Base-by-base conservation (phyloP, 2,113 vertebrate genomes). In the Nipponia nippon region DNA sequence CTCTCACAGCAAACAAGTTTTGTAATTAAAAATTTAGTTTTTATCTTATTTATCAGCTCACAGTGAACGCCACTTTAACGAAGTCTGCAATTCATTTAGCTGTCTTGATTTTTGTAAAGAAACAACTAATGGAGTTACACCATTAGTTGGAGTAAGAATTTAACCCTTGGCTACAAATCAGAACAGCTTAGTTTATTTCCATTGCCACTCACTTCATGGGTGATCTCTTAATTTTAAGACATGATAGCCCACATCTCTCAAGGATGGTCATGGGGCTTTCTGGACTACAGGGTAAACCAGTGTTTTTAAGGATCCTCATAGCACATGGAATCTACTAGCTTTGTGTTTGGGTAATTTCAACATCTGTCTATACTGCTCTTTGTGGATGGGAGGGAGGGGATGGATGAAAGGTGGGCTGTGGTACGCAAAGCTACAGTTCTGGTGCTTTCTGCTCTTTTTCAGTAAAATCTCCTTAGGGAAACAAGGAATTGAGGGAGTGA, bases 261-360 rank as follows among this genome's bases (percentile, higher is more conserved):
- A 83, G 22, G 11, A 50, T 0, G 0, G 30, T 47, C 69, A 36
- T 3, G 6, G 44, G 6, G 3, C 22, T 83, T 86, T 47, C 17
- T 2, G 3, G 13, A 49, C 7, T 25, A 44, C 56, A 55, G 9
- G 16, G 13, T 34, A n/a, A 80, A 90, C 1, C 4, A 44, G 10
- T 36, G 7, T n/a, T 80, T 89, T 76, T 49, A 83, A 26, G 49
- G 77, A 40, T 56, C 7, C 3, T 62, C 14, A 56, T n/a, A 69
- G 42, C 34, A 30, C 30, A 40, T 0, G 3, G 44, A 72, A 90
- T 63, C 16, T 40, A 34, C n/a, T 19, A 42, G 21, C 27, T 73
- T 42, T 83, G 30, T 25, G 15, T 76, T 47, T 40, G 7, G 10
- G 29, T 76, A 42, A 40, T 86, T 76, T 81, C 49, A 77, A 8